phyloP scores from a whole-genome alignment of 2,888 invertebrate genomes.

The Leptopterna dolabrata region DNA sequence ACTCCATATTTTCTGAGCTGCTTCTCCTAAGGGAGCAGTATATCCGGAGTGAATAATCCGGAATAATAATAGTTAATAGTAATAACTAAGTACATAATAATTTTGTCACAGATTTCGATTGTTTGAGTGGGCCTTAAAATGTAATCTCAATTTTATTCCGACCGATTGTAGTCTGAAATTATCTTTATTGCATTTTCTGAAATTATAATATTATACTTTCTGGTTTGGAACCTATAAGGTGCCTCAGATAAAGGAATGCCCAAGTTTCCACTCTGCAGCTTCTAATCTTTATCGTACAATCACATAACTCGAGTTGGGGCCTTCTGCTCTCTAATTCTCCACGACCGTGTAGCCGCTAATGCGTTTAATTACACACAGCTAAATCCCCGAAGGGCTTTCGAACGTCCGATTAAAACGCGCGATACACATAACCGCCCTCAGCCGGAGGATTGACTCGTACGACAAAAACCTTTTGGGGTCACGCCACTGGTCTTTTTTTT shows the following conservation, averaged over 20 bases:
- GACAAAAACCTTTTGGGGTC: constrained; percentile 19
- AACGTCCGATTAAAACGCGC: background rate
- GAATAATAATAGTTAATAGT: no score
- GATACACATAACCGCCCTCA: background rate
- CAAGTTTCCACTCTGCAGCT: background rate
- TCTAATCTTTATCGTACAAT: background rate
- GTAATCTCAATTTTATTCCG: no score
- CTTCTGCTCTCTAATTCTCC: background rate
- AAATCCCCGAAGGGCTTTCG: background rate
- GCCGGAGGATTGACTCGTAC: constrained; percentile 34
- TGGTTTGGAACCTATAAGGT: no score
- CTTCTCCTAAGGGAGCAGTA: no score
- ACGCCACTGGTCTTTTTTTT: background rate
- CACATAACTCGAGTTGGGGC: background rate
- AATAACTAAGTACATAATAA: no score
- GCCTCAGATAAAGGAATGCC: background rate
- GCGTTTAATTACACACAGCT: constrained; percentile 3
- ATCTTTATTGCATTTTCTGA: no score
- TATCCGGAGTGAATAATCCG: no score
- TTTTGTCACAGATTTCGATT: no score
- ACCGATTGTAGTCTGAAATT: no score
- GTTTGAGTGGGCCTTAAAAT: no score
- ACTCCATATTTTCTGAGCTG: no score
- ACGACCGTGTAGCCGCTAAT: background rate
- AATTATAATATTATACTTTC: no score